Percentiles rank a stretch among this genome's conserved stretches.
Evolutionary conservation across 30 jellyfish, hydroid and myxozoan species (phyloP).

Genomic region (Rhopilema esculentum): DNA sequence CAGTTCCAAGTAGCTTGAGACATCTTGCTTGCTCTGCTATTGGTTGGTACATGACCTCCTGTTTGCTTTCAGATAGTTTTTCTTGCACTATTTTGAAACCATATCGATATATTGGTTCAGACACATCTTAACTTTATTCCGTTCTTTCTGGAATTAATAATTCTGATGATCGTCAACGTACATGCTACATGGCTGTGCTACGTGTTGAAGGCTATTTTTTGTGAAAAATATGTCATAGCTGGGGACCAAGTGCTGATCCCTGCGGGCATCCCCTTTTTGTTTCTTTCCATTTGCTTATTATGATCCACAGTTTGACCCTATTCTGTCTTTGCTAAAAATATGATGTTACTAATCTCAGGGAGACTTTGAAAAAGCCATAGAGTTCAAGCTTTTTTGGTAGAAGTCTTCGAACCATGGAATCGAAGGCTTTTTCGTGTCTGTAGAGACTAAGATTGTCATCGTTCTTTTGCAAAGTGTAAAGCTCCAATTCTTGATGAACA

Average conservation of each 20-base stretch:
- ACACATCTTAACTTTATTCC: slow-evolving; percentile 16
- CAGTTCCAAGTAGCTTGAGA: slow-evolving; percentile 38
- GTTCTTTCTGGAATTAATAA: slow-evolving; percentile 18
- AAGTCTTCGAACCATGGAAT: slow-evolving; percentile 50
- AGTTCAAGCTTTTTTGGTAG: slow-evolving; percentile 24
- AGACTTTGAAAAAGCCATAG: slow-evolving; percentile 19
- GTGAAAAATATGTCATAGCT: slow-evolving; percentile 57
- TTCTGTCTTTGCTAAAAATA: slow-evolving; percentile 45
- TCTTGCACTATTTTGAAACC: slow-evolving; percentile 42
- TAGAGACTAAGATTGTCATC: slow-evolving; percentile 49
- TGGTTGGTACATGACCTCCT: too few species aligned
- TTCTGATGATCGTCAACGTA: slow-evolving; percentile 41
- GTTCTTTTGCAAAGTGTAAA: slow-evolving; percentile 27
- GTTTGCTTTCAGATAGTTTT: slow-evolving; percentile 42
- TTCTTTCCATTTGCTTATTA: slow-evolving; percentile 61
- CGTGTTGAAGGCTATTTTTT: background rate
- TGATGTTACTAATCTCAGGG: slow-evolving; percentile 28
- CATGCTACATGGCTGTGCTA: slow-evolving; percentile 47
- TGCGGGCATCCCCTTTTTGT: slow-evolving; percentile 65
- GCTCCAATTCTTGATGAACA: slow-evolving; percentile 39
- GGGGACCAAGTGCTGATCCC: slow-evolving; percentile 53
- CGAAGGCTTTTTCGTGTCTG: slow-evolving; percentile 60
- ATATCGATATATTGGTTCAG: slow-evolving; percentile 18
- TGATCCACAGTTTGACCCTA: slow-evolving; percentile 28
- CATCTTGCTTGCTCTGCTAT: slow-evolving; percentile 39